Base-by-base conservation (phyloP, 2,888 invertebrate genomes). In the Mactromeris polynyma region DNA sequence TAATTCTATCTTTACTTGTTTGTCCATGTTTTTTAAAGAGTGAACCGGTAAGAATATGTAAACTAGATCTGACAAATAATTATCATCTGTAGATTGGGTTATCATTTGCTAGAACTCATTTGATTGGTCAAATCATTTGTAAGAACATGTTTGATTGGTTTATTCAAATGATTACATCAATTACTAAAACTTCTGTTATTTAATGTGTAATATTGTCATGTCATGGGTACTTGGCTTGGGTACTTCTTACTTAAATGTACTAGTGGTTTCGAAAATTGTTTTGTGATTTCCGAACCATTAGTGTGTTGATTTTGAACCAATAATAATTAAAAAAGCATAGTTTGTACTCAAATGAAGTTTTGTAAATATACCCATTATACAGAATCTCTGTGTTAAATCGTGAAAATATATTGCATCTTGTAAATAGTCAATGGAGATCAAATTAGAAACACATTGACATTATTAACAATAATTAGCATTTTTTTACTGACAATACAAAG, bases 31-130 rank as follows among this genome's bases (percentile, higher is more conserved):
- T 33, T 73, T 73, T 73, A 33, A 73, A 73, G 73, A 33, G 17
- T 73, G 73, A 73, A 73, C 36, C 73, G 73, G 73, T 73, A 73
- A 73, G 73, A 73, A 36, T 73, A 73, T 73, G 73, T 73, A 73
- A 73, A 73, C 36, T 73, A 73, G 73, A 73, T 73, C 73, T 73
- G 73, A 73, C 73, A 73, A 73, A 73, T 64, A 64, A 64, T 73
- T 33, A 33, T 73, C 21, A 73, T 73, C 73, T 73, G 73, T 73
- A 36, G 33, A 73, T 4, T 73, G 73, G 73, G 73, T 33, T 73
- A 73, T 73, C 36, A 73, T 73, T 73, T 73, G 73, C 36, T 26
- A 73, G 4, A 36, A 73, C 73, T 73, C 73, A 73, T 73, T 73
- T 73, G 26, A 73, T 73, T 73, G 36, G 73, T 33, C 17, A 33